Conservation (phyloP, 2,797 vertebrate species). For the Leucoraja ocellata region DNA sequence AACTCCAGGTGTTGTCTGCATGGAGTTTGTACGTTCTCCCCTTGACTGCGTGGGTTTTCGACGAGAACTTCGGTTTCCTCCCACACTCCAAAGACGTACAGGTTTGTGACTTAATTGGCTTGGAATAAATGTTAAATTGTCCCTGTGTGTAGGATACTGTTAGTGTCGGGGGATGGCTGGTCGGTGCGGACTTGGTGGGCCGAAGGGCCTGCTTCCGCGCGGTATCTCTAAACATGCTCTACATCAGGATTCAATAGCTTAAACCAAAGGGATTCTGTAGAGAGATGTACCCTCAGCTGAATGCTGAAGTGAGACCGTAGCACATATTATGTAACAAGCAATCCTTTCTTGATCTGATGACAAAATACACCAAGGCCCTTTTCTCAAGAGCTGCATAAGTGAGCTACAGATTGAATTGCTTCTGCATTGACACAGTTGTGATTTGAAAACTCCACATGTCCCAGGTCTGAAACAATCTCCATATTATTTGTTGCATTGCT, state of each 20-base stretch:
- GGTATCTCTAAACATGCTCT: not conserved
- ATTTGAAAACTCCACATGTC: not conserved
- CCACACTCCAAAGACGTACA: too few species aligned
- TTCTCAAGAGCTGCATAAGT: not conserved
- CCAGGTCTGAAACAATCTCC: not conserved
- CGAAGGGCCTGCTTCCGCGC: too few species aligned
- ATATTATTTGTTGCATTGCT: not conserved
- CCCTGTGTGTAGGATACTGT: too few species aligned
- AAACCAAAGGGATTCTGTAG: not conserved
- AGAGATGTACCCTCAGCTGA: not conserved
- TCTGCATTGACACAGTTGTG: not conserved
- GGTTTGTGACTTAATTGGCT: too few species aligned
- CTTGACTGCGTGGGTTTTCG: too few species aligned
- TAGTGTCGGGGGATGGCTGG: too few species aligned
- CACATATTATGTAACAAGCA: not conserved
- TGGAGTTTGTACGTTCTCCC: too few species aligned
- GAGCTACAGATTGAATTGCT: not conserved
- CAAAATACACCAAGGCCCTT: not conserved
- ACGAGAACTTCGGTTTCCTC: too few species aligned
- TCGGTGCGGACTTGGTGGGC: too few species aligned
- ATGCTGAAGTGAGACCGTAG: not conserved
- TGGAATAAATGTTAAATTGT: too few species aligned
- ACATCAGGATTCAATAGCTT: not conserved
- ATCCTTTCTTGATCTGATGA: not conserved
- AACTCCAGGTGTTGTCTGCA: too few species aligned